Evolutionary conservation across 1,140 invertebrate genomes (phyloP).

Genomic region (Tetraneura akinire): DNA sequence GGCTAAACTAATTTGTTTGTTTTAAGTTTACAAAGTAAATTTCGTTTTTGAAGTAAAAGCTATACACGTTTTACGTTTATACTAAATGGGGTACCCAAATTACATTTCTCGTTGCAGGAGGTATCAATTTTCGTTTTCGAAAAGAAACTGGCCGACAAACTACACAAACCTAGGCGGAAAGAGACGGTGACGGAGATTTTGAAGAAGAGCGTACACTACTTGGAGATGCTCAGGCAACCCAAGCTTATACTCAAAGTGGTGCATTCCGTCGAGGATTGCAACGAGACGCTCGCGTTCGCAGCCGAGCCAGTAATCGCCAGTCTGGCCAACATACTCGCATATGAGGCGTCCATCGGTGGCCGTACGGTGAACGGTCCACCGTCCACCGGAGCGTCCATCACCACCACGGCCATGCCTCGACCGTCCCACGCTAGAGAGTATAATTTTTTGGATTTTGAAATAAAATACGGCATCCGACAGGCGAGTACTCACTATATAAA

Average conservation of each 20-base stretch:
- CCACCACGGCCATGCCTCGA: constrained; percentile 57
- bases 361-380: constrained; percentile 58
- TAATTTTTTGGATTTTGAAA: constrained; percentile 85
- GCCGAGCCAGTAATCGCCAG: constrained; percentile 86
- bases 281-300: constrained; percentile 87
- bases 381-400: constrained; percentile 58
- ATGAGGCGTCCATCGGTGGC: constrained; percentile 68
- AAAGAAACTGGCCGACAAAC: constrained; percentile 88
- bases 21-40: no score
- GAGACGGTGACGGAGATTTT: constrained; percentile 89
- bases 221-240: constrained; percentile 85
- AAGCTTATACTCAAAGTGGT: constrained; percentile 75
- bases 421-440: constrained; percentile 75
- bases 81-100: no score
- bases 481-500: constrained; percentile 63
- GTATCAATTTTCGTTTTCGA: constrained; percentile 95
- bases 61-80: no score
- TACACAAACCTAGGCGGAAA: constrained; percentile 90
- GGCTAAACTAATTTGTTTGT: no score
- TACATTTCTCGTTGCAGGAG: constrained; percentile 86
- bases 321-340: constrained; percentile 83
- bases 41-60: no score
- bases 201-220: constrained; percentile 75
- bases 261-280: constrained; percentile 76
- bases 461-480: constrained; percentile 90